phyloP scores from a whole-genome alignment of 2,113 vertebrate genomes.

The Phalacrocorax pelagicus region DNA sequence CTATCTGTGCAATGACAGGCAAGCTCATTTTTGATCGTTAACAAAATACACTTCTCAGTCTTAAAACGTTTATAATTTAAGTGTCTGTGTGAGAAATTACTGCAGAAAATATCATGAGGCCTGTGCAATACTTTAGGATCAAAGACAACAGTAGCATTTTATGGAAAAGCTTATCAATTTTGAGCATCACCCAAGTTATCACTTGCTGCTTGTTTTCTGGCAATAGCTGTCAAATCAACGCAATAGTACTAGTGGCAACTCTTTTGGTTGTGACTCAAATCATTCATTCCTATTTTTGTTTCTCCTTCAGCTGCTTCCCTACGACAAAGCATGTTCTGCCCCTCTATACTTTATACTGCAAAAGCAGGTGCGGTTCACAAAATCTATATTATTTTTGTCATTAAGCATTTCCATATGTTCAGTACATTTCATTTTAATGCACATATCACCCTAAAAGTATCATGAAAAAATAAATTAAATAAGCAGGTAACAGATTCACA shows the following conservation, averaged over 20 bases:
- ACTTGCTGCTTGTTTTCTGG: neutral
- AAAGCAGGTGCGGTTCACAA: neutral
- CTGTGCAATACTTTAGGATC: neutral
- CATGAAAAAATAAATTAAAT: neutral
- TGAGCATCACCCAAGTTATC: neutral
- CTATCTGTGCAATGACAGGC: neutral
- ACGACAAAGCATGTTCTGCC: neutral
- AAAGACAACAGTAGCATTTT: neutral
- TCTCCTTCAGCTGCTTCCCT: neutral
- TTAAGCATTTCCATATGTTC: neutral
- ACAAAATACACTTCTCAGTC: neutral
- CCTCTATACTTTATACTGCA: neutral
- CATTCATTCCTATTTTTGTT: neutral
- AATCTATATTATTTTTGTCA: neutral
- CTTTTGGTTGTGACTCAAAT: neutral
- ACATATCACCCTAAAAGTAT: neutral
- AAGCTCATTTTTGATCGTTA: neutral
- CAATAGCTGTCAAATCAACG: neutral
- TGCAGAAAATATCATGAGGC: neutral
- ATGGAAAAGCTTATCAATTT: neutral
- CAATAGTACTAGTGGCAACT: neutral
- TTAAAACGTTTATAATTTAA: neutral
- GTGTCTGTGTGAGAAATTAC: neutral
- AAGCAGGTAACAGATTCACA: neutral
- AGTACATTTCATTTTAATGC: neutral